Base-by-base conservation (phyloP, 2,113 vertebrate species). In the Anarhynchus alexandrinus region DNA sequence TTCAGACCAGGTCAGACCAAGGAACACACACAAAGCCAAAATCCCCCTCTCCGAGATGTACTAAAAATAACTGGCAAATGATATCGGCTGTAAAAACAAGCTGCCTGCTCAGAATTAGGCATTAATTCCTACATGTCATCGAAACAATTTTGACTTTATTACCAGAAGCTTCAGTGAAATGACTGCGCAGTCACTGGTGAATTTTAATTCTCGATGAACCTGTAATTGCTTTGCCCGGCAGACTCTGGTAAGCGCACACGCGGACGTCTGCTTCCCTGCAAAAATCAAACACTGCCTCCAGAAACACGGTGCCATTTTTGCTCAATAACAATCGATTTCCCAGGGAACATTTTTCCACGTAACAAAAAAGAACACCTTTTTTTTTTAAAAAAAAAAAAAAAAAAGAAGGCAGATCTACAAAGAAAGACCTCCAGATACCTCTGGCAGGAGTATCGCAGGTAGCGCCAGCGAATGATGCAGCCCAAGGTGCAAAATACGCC, bases 201-300 rank as follows among this genome's bases (percentile, higher is more conserved):
- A 67, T 94, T 92, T 95, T 59, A 95, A 94, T 78, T 81, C 80
- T 52, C 94, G 90, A 86, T 84, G 91, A 97, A 71, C 57, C n/a
- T 55, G 23, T 71, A 79, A 95, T 78, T 64, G 85, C 86, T 88
- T 59, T 59, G 85, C 82, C 82, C 80, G 27, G 76, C 72, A 78
- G 80, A 43, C 26, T 9, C 34, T 2, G 15, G 49, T 18, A 25
- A 81, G 58, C 11, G 3, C 74, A 52, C 17, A 72, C 3, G 3
- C 1, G 0, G 47, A 14, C 2, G 15, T 26, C 79, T 69, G 38
- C 71, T 49, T 36, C 61, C 64, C 82, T 64, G 54, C 38, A 51
- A 82, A 91, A 93, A 62, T 40, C 79, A 67, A 88, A 62, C 67
- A 30, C 23, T 27, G 11, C 55, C 47, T 80, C 67, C 40, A 81